Percentiles rank a stretch among this genome's conserved stretches.
Evolutionary conservation across 2,888 invertebrate species (phyloP).

Genomic region (Stenotaenia linearis): DNA sequence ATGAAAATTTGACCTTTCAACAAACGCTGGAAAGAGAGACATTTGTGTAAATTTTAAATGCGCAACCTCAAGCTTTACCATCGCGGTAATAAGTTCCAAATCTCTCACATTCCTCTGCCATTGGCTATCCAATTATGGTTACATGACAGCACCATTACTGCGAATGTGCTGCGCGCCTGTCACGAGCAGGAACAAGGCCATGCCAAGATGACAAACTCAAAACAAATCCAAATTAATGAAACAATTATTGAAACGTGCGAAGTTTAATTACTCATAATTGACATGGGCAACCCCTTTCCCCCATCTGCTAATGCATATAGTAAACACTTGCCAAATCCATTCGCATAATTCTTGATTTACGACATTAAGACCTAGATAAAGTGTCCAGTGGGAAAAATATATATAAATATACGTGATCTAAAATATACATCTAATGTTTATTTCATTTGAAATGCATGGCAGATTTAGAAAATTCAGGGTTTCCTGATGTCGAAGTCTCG

Average conservation of each 20-base stretch:
- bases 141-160: slow-evolving; percentile 24
- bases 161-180: neutral
- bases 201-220: slow-evolving; percentile 24
- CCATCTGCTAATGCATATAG: neutral
- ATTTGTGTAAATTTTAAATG: slow-evolving; percentile 16
- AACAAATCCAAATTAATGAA: slow-evolving; percentile 26
- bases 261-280: slow-evolving; percentile 26
- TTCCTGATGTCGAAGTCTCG: neutral
- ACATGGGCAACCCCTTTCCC: slow-evolving; percentile 13
- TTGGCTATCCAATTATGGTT: slow-evolving; percentile 23
- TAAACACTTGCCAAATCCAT: slow-evolving; percentile 20
- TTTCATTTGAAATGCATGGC: neutral
- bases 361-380: neutral
- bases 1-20: neutral
- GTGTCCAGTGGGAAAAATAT: neutral
- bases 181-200: slow-evolving; percentile 19
- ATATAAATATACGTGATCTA: neutral
- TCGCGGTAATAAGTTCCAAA: slow-evolving; percentile 26
- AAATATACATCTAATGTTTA: neutral
- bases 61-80: slow-evolving; percentile 19
- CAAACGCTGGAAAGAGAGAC: neutral
- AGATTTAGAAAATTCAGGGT: neutral
- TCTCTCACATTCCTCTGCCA: slow-evolving; percentile 18
- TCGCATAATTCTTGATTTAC: neutral
- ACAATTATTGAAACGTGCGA: slow-evolving; percentile 26